Percentiles rank a stretch among this genome's conserved stretches.
phyloP scores from a whole-genome alignment of 2,888 invertebrate genomes.

The Biston stratarius region DNA sequence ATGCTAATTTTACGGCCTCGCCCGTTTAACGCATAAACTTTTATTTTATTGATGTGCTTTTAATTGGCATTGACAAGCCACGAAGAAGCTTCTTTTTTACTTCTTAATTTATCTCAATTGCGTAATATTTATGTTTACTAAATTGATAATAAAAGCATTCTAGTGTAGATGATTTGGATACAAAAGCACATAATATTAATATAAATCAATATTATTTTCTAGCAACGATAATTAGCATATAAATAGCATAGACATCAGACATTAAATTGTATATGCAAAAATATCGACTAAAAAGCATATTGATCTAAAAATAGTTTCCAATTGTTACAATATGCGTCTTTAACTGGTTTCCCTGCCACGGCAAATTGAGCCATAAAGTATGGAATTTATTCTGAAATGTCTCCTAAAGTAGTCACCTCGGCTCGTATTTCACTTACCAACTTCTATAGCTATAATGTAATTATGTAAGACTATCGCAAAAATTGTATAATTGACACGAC shows the following conservation, averaged over 20 bases:
- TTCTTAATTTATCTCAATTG: constrained; percentile 11
- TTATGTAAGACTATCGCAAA: too few relatives aligned
- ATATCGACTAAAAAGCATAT: too few relatives aligned
- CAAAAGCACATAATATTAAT: too few relatives aligned
- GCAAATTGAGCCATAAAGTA: constrained; percentile 25
- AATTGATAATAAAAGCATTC: background rate
- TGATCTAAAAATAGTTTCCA: background rate
- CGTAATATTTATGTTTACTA: background rate
- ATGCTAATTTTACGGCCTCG: constrained; percentile 25
- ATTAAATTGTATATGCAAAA: too few relatives aligned
- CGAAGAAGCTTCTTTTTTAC: constrained; percentile 11
- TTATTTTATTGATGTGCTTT: constrained; percentile 26
- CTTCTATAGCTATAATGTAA: background rate
- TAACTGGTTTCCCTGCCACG: constrained; percentile 16
- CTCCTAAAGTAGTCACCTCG: constrained; percentile 15
- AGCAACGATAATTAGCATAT: too few relatives aligned
- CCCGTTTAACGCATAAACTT: constrained; percentile 22
- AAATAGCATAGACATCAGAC: too few relatives aligned
- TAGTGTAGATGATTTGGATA: too few relatives aligned
- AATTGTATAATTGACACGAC: too few relatives aligned
- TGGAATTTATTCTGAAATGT: constrained; percentile 23
- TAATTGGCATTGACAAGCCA: constrained; percentile 31
- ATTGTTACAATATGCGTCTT: background rate
- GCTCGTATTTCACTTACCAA: constrained; percentile 12
- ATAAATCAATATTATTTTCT: too few relatives aligned